phyloP scores from a whole-genome alignment of 2,113 vertebrate genomes.

The Nothoprocta pentlandii region DNA sequence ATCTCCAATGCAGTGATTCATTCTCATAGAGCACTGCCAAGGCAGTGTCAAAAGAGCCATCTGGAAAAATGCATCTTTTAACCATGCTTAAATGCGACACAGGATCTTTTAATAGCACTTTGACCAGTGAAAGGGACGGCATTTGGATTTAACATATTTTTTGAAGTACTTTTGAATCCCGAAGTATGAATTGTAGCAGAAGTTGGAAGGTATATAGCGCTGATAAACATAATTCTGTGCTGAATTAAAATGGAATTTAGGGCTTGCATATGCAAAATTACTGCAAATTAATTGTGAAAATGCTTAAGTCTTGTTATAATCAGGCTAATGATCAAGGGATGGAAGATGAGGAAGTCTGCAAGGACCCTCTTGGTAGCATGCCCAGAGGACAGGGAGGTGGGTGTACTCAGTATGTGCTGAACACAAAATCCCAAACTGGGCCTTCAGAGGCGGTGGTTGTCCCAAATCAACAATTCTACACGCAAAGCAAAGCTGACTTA shows the following conservation, averaged over 20 bases:
- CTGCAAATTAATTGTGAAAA: too few species aligned
- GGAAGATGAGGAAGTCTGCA: background rate
- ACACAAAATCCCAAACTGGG: background rate
- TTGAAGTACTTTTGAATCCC: too few species aligned
- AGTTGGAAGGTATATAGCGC: too few species aligned
- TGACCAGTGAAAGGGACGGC: background rate
- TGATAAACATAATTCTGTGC: too few species aligned
- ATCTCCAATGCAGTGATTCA: background rate
- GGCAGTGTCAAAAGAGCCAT: background rate
- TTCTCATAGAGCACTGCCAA: background rate
- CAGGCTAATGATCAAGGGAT: too few species aligned
- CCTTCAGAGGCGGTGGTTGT: too few species aligned
- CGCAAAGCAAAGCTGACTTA: background rate
- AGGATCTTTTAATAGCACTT: background rate
- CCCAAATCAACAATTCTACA: background rate
- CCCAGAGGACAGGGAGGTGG: background rate
- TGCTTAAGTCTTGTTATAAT: too few species aligned
- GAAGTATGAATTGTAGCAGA: too few species aligned
- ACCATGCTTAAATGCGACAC: background rate
- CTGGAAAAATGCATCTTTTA: background rate
- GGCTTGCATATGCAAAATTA: too few species aligned
- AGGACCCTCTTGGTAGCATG: background rate
- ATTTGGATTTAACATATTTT: too few species aligned
- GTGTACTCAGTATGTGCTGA: background rate
- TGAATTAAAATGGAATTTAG: too few species aligned